Evolutionary conservation across 2,888 invertebrate species (phyloP).

Genomic region (Chironomus tentans): DNA sequence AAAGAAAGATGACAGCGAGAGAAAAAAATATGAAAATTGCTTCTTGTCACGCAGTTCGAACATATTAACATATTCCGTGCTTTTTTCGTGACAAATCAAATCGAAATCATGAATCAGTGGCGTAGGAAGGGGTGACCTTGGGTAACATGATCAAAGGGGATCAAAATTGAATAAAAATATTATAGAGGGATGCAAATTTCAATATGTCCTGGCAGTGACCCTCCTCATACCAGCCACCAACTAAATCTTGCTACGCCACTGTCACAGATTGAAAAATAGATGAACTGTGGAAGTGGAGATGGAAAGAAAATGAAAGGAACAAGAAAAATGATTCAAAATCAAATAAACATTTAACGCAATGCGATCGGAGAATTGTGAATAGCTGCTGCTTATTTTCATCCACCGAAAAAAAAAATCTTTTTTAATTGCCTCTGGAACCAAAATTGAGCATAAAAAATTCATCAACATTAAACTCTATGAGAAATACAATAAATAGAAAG

Average conservation of each 20-base stretch:
- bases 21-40: not conserved
- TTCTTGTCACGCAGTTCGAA: not conserved
- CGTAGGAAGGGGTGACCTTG: too few species aligned
- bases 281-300: too few species aligned
- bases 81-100: not conserved
- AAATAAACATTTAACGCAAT: not conserved
- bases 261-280: too few species aligned
- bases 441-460: not conserved
- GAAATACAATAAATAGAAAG: not conserved
- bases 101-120: not conserved
- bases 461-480: not conserved
- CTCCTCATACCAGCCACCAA: too few species aligned
- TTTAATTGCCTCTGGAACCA: not conserved
- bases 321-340: not conserved
- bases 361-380: too few species aligned
- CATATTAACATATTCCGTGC: not conserved
- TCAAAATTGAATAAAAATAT: too few species aligned
- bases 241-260: too few species aligned
- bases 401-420: not conserved
- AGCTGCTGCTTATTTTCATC: too few species aligned
- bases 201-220: too few species aligned
- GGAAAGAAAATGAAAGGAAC: not conserved
- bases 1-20: too few species aligned
- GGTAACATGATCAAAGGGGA: too few species aligned
- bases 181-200: too few species aligned